Evolutionary conservation across 2,888 invertebrate species (phyloP).

Genomic region (Operophtera brumata): DNA sequence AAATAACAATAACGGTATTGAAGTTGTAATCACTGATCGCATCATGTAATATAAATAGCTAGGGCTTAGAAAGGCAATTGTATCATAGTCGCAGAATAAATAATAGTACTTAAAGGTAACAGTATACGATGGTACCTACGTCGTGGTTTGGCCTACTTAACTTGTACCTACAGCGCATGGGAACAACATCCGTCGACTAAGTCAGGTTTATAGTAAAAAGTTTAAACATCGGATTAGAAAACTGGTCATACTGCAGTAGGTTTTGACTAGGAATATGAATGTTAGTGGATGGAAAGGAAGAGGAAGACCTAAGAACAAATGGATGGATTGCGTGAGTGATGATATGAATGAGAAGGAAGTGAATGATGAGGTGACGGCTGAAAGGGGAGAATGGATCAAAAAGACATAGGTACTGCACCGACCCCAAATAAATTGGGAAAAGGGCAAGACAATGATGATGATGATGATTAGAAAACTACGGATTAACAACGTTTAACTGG

Average conservation of each 20-base stretch:
- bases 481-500: conserved; percentile 13
- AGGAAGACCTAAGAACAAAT: no score
- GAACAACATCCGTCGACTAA: conserved; percentile 52
- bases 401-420: no score
- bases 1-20: conserved; percentile 30
- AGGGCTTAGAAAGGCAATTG: conserved; percentile 61
- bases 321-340: no score
- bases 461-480: conserved; percentile 22
- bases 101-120: conserved; percentile 44
- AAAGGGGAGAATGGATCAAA: no score
- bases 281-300: no score
- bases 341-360: no score
- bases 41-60: conserved; percentile 42
- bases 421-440: no score
- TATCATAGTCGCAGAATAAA: conserved; percentile 39
- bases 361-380: no score
- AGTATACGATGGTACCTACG: conserved; percentile 53
- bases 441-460: no score
- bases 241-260: no score
- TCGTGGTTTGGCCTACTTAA: conserved; percentile 59
- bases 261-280: no score
- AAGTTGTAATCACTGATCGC: conserved; percentile 39
- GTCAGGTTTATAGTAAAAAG: conserved; percentile 27
- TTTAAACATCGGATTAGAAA: conserved; percentile 16
- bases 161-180: conserved; percentile 37